Percentiles rank a stretch among this genome's conserved stretches.
These are phyloP conservation scores for Pterophyllum scalare DNA, from an alignment of 2,113 vertebrate species.

Conservation along the genomic window DNA sequence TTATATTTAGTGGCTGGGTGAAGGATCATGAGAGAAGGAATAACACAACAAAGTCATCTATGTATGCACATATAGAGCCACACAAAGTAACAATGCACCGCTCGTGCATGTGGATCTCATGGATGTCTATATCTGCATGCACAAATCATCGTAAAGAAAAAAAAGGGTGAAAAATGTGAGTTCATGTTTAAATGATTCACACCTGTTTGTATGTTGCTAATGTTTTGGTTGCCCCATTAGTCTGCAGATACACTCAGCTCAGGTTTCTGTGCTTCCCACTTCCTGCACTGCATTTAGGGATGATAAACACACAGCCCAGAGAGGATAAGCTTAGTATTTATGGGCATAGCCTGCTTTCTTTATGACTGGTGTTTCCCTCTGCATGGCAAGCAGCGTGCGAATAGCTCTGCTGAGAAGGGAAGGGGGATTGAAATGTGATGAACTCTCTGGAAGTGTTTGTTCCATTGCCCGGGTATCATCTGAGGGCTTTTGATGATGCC, in stretches of 20 bases:
- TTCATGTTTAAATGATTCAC: not conserved
- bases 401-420: not conserved
- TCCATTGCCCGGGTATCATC: slow-evolving; percentile 43
- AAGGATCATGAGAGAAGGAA: slow-evolving; percentile 2
- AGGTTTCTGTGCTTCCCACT: slow-evolving; percentile 42
- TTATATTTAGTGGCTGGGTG: not conserved
- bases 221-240: slow-evolving; percentile 51
- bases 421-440: slow-evolving; percentile 49
- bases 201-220: slow-evolving; percentile 17
- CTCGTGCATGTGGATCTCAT: not conserved
- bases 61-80: not conserved
- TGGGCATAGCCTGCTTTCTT: slow-evolving; percentile 55
- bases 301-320: slow-evolving; percentile 13
- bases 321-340: slow-evolving; percentile 50
- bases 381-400: slow-evolving; percentile 41
- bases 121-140: not conserved
- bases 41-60: slow-evolving; percentile 24
- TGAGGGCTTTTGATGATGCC: slow-evolving; percentile 38
- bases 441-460: slow-evolving; percentile 32
- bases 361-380: slow-evolving; percentile 69
- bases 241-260: slow-evolving; percentile 31
- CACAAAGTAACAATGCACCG: not conserved
- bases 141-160: not conserved
- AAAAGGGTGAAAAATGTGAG: not conserved
- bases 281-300: slow-evolving; percentile 46